Percentiles rank a stretch among this genome's conserved stretches.
Evolutionary conservation across 2,888 invertebrate species (phyloP).

Genomic region (Drosophila eohydei): DNA sequence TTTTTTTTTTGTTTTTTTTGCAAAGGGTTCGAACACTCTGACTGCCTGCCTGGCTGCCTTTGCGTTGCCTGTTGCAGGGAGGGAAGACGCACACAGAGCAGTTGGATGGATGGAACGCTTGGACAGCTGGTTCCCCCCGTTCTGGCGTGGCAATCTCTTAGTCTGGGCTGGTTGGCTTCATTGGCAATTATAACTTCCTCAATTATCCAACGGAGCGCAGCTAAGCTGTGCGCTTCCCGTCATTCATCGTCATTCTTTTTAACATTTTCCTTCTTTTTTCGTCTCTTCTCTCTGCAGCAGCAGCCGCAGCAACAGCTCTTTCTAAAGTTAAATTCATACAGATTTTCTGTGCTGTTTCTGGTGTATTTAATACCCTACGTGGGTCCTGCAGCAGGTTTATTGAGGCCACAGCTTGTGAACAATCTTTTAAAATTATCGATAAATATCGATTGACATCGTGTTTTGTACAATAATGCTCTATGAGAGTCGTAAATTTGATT

Average conservation of each 20-base stretch:
- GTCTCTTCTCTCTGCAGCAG: constrained; percentile 10
- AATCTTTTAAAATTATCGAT: background rate
- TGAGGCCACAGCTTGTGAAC: too few species aligned
- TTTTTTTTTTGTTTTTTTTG: constrained; percentile 7
- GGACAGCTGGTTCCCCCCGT: constrained; percentile 28
- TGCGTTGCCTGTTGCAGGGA: constrained; percentile 46
- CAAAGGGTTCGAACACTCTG: constrained; percentile 61
- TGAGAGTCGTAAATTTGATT: background rate
- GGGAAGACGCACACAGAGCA: constrained; percentile 2
- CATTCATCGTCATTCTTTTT: constrained; percentile 80
- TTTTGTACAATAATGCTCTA: background rate
- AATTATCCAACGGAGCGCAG: constrained; percentile 81
- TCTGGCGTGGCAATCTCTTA: constrained; percentile 47
- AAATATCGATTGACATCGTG: background rate
- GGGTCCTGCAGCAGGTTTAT: fast-evolving
- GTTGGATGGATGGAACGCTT: constrained; percentile 20
- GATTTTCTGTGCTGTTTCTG: constrained; percentile 33
- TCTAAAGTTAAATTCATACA: constrained; percentile 60
- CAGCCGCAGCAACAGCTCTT: constrained; percentile 28
- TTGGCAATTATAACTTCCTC: constrained; percentile 84
- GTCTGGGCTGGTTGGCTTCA: constrained; percentile 59
- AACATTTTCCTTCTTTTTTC: constrained; percentile 68
- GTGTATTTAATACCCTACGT: constrained; percentile 32
- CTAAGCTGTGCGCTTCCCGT: constrained; percentile 77
- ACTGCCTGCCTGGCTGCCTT: constrained; percentile 69